Conservation (phyloP, 2,888 invertebrate species). For the Hemithea aestivaria region DNA sequence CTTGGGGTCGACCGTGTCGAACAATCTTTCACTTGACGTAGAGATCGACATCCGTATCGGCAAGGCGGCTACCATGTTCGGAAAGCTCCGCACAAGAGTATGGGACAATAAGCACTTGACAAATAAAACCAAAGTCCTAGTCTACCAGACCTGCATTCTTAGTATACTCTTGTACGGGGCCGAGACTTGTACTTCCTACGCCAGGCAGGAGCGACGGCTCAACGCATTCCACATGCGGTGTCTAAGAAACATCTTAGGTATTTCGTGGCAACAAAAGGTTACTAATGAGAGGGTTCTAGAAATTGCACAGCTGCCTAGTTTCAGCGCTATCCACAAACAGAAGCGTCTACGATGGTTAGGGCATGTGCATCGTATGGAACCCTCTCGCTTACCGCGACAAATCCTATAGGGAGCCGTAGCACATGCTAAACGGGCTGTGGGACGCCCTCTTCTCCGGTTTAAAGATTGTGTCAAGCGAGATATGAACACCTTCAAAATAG, state of each 20-base stretch:
- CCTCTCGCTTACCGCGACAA: constrained; percentile 2
- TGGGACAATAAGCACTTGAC: constrained; percentile 12
- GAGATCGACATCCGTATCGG: constrained; percentile 18
- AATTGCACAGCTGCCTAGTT: background rate
- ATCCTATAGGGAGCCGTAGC: background rate
- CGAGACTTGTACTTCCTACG: constrained; percentile 15
- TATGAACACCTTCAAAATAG: too few species aligned
- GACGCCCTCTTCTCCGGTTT: background rate
- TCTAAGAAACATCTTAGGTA: constrained; percentile 4
- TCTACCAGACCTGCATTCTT: constrained; percentile 14
- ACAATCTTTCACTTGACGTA: constrained; percentile 1
- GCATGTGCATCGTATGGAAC: constrained; percentile 2
- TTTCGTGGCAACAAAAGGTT: constrained; percentile 1
- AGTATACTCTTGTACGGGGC: constrained; percentile 12
- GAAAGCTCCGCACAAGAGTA: constrained; percentile 11
- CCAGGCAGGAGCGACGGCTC: constrained; percentile 9
- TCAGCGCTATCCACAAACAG: too few species aligned
- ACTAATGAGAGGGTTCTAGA: background rate
- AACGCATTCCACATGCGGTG: constrained; percentile 10
- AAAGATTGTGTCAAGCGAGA: too few species aligned
- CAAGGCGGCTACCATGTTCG: constrained; percentile 16
- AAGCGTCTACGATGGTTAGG: constrained; percentile 1
- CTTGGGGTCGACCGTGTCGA: constrained; percentile 1
- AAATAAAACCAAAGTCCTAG: constrained; percentile 1
- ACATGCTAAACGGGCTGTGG: background rate